phyloP scores from a whole-genome alignment of 2,888 invertebrate genomes.

The Micoletzkya japonica region DNA sequence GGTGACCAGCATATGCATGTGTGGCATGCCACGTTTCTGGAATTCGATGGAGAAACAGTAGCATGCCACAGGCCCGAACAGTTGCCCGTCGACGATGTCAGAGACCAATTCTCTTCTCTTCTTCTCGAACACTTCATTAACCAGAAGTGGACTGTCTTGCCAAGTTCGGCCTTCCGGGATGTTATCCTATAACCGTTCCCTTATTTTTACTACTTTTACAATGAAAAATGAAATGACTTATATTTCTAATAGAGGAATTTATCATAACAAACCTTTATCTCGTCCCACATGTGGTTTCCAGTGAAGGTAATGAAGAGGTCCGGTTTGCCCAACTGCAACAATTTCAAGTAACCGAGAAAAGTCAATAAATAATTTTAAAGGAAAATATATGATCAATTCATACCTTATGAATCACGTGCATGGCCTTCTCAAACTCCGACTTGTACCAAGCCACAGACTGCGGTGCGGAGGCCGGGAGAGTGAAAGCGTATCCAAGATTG shows the following conservation, averaged over 20 bases:
- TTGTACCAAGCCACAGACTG: background rate
- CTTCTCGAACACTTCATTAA: conserved; percentile 4
- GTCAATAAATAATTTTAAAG: background rate
- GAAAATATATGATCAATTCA: background rate
- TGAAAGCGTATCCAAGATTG: background rate
- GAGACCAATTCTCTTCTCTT: background rate
- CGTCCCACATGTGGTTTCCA: background rate
- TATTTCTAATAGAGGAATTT: too few relatives aligned
- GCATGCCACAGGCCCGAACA: conserved; percentile 3
- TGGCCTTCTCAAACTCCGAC: background rate
- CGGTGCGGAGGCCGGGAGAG: background rate
- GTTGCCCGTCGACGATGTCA: background rate
- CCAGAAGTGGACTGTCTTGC: background rate
- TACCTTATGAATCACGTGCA: background rate
- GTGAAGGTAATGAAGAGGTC: conserved; percentile 12
- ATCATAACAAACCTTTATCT: too few relatives aligned
- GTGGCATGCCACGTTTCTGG: conserved; percentile 22
- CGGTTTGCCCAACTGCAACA: conserved; percentile 1
- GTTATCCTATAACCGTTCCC: too few relatives aligned
- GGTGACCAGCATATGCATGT: conserved; percentile 7
- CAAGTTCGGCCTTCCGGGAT: background rate
- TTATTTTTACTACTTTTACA: too few relatives aligned
- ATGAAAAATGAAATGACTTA: too few relatives aligned
- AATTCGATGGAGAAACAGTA: conserved; percentile 9
- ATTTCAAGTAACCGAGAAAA: too few relatives aligned